Percentiles rank a stretch among this genome's conserved stretches.
These are phyloP conservation scores for Papilio aristodemus DNA, from an alignment of 1,140 invertebrate genomes.

Conservation along the genomic window DNA sequence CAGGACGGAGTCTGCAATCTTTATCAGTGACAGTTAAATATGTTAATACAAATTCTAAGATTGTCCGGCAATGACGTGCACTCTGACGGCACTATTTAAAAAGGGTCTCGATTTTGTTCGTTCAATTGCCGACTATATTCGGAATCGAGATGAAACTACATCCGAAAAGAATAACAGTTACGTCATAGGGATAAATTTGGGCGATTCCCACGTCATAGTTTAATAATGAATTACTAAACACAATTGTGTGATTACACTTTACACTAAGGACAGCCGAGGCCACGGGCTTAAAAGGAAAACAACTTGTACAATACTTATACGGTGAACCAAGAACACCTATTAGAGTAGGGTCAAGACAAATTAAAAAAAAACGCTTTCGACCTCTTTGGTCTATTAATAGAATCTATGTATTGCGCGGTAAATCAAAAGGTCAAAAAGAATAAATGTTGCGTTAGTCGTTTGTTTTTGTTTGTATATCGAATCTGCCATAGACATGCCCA, in stretches of 20 bases:
- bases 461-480: slow-evolving; percentile 14
- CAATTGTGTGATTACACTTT: slow-evolving; percentile 48
- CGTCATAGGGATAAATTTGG: slow-evolving; percentile 72
- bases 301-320: slow-evolving; percentile 48
- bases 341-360: slow-evolving; percentile 31
- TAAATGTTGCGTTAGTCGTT: slow-evolving; percentile 1
- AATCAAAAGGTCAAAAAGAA: slow-evolving; percentile 17
- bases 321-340: slow-evolving; percentile 49
- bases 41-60: slow-evolving; percentile 19
- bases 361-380: slow-evolving; percentile 48
- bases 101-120: slow-evolving; percentile 13
- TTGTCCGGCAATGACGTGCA: not conserved
- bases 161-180: slow-evolving; percentile 49
- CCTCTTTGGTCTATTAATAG: slow-evolving; percentile 35
- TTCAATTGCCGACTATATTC: slow-evolving; percentile 39
- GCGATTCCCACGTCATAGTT: slow-evolving; percentile 60
- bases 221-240: slow-evolving; percentile 55
- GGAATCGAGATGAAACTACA: slow-evolving; percentile 41
- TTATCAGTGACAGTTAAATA: slow-evolving; percentile 20
- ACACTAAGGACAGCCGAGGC: slow-evolving; percentile 62
- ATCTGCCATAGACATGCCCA: slow-evolving; percentile 5
- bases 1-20: not conserved
- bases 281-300: slow-evolving; percentile 53
- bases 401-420: not conserved
- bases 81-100: slow-evolving; percentile 25